Evolutionary conservation across 2,113 vertebrate species (phyloP), one percentile per base, ranked within the genome.

Genomic region (Argyrosomus japonicus): DNA sequence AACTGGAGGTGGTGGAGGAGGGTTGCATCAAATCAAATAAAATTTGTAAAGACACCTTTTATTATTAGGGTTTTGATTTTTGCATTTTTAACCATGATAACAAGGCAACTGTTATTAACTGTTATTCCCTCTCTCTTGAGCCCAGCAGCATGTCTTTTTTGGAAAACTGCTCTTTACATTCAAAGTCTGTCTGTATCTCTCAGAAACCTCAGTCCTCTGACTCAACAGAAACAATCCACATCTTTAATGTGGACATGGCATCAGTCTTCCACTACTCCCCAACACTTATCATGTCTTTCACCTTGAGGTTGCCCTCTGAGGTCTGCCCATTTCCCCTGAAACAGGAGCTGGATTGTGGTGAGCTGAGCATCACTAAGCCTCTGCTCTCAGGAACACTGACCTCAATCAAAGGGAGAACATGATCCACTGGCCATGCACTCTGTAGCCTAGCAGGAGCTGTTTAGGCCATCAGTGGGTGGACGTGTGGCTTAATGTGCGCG

Each of bases 321-420:
- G 23, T 80, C 61, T 12, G 60, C n/a, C 54, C 86, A 79, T 84
- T 91, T 82, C 70, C 81, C 62, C 74, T 87, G 92, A 89, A 93
- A 93, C 72, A 69, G 76, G 90, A 94, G 78, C 84, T 68, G 84
- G 73, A 56, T 76, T 93, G 91, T 56, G 84, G 90, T 89, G 85
- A 91, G 73, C 51, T 2, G 8, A 71, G 81, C 83, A 68, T 60
- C 75, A 71, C 82, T 71, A 72, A 87, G 75, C 65, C 86, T 63
- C 67, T 72, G 77, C 68, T 78, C 79, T 85, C 76, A 88, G 73
- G 72, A 80, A 78, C 77, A 82, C 70, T 82, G 87, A 91, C 82
- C 84, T 92, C 81, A 64, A 79, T 91, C 84, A 88, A 62, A 87
- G 29, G 51, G 50, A 87, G 87, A 92, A 94, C 88, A 67, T 79